Base-by-base conservation (phyloP, 2,888 invertebrate genomes). In the Scaptomyza reducta region DNA sequence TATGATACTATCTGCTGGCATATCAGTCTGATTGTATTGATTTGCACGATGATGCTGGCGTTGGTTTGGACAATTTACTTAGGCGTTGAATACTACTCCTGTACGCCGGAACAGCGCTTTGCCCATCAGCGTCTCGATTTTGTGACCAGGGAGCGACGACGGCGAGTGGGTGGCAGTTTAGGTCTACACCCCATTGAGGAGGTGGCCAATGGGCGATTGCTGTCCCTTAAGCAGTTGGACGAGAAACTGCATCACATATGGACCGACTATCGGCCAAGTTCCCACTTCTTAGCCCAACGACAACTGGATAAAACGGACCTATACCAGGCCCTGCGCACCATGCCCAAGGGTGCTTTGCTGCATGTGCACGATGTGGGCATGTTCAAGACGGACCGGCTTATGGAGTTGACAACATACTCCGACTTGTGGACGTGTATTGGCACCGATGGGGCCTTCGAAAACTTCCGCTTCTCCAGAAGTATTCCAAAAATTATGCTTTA, bases 291-390 rank as follows among this genome's bases (percentile, higher is more conserved):
- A 0, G 41, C 45, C 11, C 60, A 56, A 14, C 57, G 69, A 7
- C 57, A 65, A 10, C 55, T 83, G 6, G 65, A 68, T n/a, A 54
- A 93, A 10, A 82, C 96, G 0, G 92, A 93, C 75, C 94, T 96
- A 0, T 96, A 94, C 82, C 89, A 93, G 64, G 92, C 95, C 5
- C 93, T 96, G 14, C 92, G 93, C 57, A 91, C 91, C 47, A 93
- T 96, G 92, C 96, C 96, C 0, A 96, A 96, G 91, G 96, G 95
- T 7, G 94, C 93, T 0, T 93, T 94, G 0, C 90, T 96, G 6
- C 96, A 96, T 86, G 92, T 94, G 0, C 96, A 96, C 81, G 94
- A 95, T 66, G 93, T 93, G 68, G 94, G 94, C 0, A 91, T 94
- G 2, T 92, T 93, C 6, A 93, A 93, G 0, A 90, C 93, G 0